phyloP scores from a whole-genome alignment of 2,113 vertebrate species.

The Corythoichthys intestinalis region DNA sequence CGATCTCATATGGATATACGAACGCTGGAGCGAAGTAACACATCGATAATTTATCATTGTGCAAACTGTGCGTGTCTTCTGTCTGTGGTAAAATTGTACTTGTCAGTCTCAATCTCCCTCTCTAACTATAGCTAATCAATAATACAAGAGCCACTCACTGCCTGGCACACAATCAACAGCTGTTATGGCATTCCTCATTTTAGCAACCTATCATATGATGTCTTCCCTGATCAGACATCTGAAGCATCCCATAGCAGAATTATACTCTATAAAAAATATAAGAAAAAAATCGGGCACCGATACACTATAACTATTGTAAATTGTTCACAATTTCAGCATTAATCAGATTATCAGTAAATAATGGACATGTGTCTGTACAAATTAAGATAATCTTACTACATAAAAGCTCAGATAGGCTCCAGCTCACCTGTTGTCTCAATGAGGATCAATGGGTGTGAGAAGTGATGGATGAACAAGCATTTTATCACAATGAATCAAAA shows the following conservation, averaged over 20 bases:
- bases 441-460: too few relatives aligned
- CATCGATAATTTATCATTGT: slow-evolving; percentile 14
- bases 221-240: slow-evolving; percentile 8
- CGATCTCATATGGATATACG: neutral
- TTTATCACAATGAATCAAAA: too few relatives aligned
- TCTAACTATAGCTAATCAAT: slow-evolving; percentile 44
- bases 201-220: neutral
- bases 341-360: too few relatives aligned
- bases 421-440: too few relatives aligned
- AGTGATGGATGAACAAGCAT: too few relatives aligned
- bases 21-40: neutral
- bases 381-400: too few relatives aligned
- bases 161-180: slow-evolving; percentile 12
- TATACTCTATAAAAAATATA: neutral
- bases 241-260: neutral
- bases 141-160: slow-evolving; percentile 42
- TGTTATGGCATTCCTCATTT: slow-evolving; percentile 18
- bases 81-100: slow-evolving; percentile 30
- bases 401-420: too few relatives aligned
- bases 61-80: slow-evolving; percentile 41
- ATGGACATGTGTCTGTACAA: too few relatives aligned
- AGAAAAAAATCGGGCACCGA: too few relatives aligned
- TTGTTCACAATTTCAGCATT: too few relatives aligned
- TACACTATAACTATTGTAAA: too few relatives aligned
- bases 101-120: slow-evolving; percentile 48